Evolutionary conservation across 1,140 invertebrate genomes (phyloP), one percentile per base, ranked within the genome.

Genomic region (Battus philenor): DNA sequence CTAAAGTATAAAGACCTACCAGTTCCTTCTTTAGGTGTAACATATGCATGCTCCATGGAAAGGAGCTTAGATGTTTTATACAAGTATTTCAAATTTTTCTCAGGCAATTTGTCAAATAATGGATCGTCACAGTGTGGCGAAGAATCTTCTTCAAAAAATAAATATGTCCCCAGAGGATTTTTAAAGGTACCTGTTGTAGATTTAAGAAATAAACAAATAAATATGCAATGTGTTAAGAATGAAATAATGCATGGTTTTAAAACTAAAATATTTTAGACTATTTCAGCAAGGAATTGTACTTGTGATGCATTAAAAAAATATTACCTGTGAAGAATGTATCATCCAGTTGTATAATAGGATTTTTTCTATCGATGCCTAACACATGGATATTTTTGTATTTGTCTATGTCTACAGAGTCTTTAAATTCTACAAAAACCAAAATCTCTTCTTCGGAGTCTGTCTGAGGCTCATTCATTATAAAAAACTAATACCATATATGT

Each of bases 101-200:
- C 74, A 31, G 82, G 71, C 12, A 77, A 39, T 54, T 71, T 68
- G 30, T 83, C 77, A 71, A 87, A 87, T 29, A 86, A 51, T 1
- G 69, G 66, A 54, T 86, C 83, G 11, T 18, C 22, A 41, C 57
- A 57, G 10, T 63, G 43, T 13, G 68, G 59, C 2, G 59, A 48
- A 17, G 50, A 54, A 47, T 85, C 79, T 50, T 78, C 68, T 60
- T 79, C 74, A 60, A 87, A 85, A 57, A 86, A 85, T 70, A 87
- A 73, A 29, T 75, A 77, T 41, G 83, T 86, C 18, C 83, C 83
- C 36, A 86, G 49, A 15, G 81, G 59, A 31, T 71, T 70, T 50
- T 77, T 68, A 62, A 66, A 82, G 36, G 66, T 68, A 39, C 82
- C 83, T 87, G 32, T n/a, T n/a, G n/a, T n/a, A n/a, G n/a, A n/a